Base-by-base conservation (phyloP, 2,113 vertebrate species). In the Percopsis transmontana region DNA sequence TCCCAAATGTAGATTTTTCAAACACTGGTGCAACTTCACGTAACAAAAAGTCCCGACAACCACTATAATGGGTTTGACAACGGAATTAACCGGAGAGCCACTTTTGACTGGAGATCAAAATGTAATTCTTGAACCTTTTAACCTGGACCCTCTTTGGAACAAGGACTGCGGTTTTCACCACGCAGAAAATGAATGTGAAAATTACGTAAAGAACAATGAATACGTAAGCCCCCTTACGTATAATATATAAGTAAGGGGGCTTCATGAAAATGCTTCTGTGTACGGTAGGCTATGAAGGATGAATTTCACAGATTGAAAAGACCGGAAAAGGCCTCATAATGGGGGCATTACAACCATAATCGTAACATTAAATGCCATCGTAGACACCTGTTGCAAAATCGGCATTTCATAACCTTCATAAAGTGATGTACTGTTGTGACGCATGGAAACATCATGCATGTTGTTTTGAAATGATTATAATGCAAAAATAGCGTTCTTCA, bases 151-250 rank as follows among this genome's bases (percentile, higher is more conserved):
- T 52, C 50, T 52, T 23, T 52, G 50, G 50, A 13, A 15, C 42
- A 45, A 52, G 39, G 19, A 16, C 39, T 19, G n/a, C n/a, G 54
- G 15, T 3, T 62, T 19, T 2, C 42, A 55, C 59, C n/a, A 38
- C 38, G 41, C 1, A 51, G 1, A 50, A 19, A 40, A 50, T 18
- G 5, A 19, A 7, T n/a, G n/a, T n/a, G n/a, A 18, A n/a, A 57
- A 65, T 54, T 54, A 39, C 24, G 44, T 54, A 2, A 4, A 10
- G 64, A 68, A 62, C 54, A 24, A 53, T n/a, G n/a, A n/a, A n/a
- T n/a, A n/a, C n/a, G n/a, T n/a, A n/a, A n/a, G n/a, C n/a, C n/a
- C n/a, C n/a, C n/a, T n/a, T n/a, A n/a, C n/a, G n/a, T 33, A 33
- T 33, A 33, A 33, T 33, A 33, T 33, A 3, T 33, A 33, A 33